These are phyloP conservation scores for Matsumyia berberina DNA, from an alignment of 2,888 invertebrate species.

Conservation along the genomic window DNA sequence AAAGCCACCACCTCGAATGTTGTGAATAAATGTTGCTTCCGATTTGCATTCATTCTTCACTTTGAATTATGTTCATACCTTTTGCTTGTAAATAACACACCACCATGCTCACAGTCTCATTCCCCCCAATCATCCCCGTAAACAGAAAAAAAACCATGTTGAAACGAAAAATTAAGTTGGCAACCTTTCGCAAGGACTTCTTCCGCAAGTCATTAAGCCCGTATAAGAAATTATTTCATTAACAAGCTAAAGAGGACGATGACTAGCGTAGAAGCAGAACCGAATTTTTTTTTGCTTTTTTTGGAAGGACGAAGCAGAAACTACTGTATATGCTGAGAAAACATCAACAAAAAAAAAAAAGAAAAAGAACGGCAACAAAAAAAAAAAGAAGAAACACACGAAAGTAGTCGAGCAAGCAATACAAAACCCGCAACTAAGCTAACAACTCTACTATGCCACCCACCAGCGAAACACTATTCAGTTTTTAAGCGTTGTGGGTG, in stretches of 20 bases:
- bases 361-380: not conserved
- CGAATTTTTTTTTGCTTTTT: not conserved
- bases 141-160: slow-evolving; percentile 23
- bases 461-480: slow-evolving; percentile 54
- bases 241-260: slow-evolving; percentile 76
- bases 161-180: slow-evolving; percentile 75
- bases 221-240: slow-evolving; percentile 80
- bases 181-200: slow-evolving; percentile 75
- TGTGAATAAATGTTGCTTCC: slow-evolving; percentile 77
- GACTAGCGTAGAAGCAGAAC: slow-evolving; percentile 57
- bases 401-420: slow-evolving; percentile 69
- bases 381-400: slow-evolving; percentile 15
- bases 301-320: not conserved
- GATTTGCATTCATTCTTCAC: slow-evolving; percentile 77
- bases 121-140: slow-evolving; percentile 64
- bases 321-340: slow-evolving; percentile 43
- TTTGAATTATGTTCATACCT: slow-evolving; percentile 75
- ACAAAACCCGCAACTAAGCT: slow-evolving; percentile 74
- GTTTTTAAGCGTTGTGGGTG: slow-evolving; percentile 53
- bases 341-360: slow-evolving; percentile 50
- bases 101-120: slow-evolving; percentile 73
- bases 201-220: slow-evolving; percentile 79
- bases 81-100: slow-evolving; percentile 74
- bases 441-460: slow-evolving; percentile 60
- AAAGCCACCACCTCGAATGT: slow-evolving; percentile 65